Evolutionary conservation across 2,113 vertebrate genomes (phyloP), one percentile per base, ranked within the genome.

Genomic region (Macrotis lagotis): DNA sequence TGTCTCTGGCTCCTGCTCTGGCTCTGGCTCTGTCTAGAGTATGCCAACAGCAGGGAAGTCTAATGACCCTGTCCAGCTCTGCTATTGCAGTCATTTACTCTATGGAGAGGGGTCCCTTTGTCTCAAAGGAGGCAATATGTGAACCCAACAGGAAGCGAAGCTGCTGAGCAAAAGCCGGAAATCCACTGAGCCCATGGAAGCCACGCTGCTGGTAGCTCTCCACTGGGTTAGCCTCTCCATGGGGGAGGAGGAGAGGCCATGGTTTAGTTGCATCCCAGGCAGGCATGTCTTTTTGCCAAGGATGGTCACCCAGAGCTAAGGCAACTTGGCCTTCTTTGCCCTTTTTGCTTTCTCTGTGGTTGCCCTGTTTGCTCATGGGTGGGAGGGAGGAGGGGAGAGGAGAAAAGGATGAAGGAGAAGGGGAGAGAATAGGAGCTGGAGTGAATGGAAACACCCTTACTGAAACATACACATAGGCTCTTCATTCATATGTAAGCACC

Each of bases 111-210:
- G 95, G 95, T 95, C 96, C 95, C 97, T 97, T 97, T 97, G 95
- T 97, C 97, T 97, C 97, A 95, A 98, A 97, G 97, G 97, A 98
- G 74, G 96, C 96, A 97, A 97, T 97, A 98, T 89, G 95, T 96
- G 96, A 98, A 95, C 96, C 97, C 95, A 97, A 98, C 96, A 97
- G 98, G 97, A 98, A 98, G 98, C 98, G 95, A 98, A 97, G 97
- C 95, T 96, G 96, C 93, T 90, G 96, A 97, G 97, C 91, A 96
- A 97, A 98, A 97, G 96, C 97, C 97, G 98, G 98, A 98, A 98
- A 98, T 97, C 97, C 96, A 97, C 97, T 97, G 94, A 97, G 94
- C 50, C 95, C 74, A 89, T 91, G 96, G 95, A 97, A 98, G 97
- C 95, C 89, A 6, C 6, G 66, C 66, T 74, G 37, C 37, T 22